Percentiles rank a stretch among this genome's conserved stretches.
These are phyloP conservation scores for Apogon talboti DNA, from an alignment of 2,797 vertebrate species.

Conservation along the genomic window DNA sequence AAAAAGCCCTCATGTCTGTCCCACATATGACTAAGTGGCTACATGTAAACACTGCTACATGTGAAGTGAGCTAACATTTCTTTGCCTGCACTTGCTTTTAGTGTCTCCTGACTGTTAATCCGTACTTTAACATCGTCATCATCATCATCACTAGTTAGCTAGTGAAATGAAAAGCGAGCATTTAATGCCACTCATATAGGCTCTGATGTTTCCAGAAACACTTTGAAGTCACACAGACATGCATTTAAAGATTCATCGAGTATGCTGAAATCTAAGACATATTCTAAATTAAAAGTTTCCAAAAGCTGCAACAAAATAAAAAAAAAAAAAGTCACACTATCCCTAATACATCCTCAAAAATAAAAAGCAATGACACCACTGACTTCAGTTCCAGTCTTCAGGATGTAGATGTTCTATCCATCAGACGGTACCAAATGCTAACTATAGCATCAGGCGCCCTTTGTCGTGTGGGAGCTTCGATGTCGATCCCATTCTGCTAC, in stretches of 20 bases:
- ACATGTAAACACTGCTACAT: constrained; percentile 70
- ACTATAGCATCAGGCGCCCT: not conserved
- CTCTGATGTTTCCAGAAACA: constrained; percentile 17
- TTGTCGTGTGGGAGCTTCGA: constrained; percentile 5
- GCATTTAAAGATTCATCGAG: constrained; percentile 16
- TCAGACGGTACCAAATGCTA: constrained; percentile 4
- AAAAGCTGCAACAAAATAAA: not conserved
- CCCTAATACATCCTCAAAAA: not conserved
- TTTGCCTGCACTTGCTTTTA: constrained; percentile 2
- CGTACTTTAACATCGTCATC: not conserved
- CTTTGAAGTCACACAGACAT: constrained; percentile 14
- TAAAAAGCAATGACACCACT: not conserved
- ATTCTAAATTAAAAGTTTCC: constrained; percentile 20
- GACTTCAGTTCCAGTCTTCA: not conserved
- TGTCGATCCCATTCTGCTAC: constrained; percentile 53
- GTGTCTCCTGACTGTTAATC: constrained; percentile 13
- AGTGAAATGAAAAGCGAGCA: constrained; percentile 19
- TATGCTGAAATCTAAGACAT: not conserved
- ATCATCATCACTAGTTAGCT: constrained; percentile 4
- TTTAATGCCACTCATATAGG: constrained; percentile 2
- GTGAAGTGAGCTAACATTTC: constrained; percentile 28
- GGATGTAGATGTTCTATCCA: not conserved
- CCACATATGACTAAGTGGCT: constrained; percentile 45
- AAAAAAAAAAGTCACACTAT: not conserved
- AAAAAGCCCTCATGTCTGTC: constrained; percentile 66